Evolutionary conservation across 2,797 vertebrate genomes (phyloP).

Genomic region (Sebastes cheni): DNA sequence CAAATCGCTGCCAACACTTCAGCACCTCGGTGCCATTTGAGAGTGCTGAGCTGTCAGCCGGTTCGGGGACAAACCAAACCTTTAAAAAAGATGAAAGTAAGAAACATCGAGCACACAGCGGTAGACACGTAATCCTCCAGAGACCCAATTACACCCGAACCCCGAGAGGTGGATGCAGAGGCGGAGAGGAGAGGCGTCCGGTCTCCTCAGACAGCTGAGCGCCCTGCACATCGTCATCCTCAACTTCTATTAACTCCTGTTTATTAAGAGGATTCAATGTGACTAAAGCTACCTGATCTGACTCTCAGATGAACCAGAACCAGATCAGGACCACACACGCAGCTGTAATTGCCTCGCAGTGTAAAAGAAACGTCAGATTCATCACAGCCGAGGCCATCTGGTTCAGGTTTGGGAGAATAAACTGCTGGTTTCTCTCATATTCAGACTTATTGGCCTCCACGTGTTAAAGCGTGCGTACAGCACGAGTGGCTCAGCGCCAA

Average conservation of each 20-base stretch:
- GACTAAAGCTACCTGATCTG: background rate
- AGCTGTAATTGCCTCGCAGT: slow-evolving; percentile 4
- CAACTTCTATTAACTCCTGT: background rate
- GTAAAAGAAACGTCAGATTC: slow-evolving; percentile 14
- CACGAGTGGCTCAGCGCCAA: background rate
- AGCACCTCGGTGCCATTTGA: background rate
- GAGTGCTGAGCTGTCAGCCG: slow-evolving; percentile 13
- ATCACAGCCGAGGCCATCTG: slow-evolving; percentile 48
- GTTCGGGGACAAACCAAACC: slow-evolving; percentile 10
- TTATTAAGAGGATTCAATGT: background rate
- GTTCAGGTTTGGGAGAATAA: slow-evolving; percentile 39
- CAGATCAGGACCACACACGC: slow-evolving; percentile 36
- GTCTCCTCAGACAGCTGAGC: background rate
- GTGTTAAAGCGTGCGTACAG: background rate
- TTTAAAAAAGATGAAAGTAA: slow-evolving; percentile 23
- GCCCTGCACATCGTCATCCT: background rate
- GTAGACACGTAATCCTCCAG: slow-evolving; percentile 20
- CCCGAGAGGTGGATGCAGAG: background rate
- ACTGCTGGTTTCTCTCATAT: slow-evolving; percentile 11
- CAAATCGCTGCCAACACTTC: slow-evolving; percentile 13
- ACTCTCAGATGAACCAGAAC: background rate
- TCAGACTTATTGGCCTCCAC: background rate
- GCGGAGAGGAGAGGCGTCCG: background rate
- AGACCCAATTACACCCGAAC: slow-evolving; percentile 27
- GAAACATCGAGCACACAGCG: background rate